Evolutionary conservation across 2,888 invertebrate species (phyloP).

Genomic region (Acrocera orbiculus): DNA sequence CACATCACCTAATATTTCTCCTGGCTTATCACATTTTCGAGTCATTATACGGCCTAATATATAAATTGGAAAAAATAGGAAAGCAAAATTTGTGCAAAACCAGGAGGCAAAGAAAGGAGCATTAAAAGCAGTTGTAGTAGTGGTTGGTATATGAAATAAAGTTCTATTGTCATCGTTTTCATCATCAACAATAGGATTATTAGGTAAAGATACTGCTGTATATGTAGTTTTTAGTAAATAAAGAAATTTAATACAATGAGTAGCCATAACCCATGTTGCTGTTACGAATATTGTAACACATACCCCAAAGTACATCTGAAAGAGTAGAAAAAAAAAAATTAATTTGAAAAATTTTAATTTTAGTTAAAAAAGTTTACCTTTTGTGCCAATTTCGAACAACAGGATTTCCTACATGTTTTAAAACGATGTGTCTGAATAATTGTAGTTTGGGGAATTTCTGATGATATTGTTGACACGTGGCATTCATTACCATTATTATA

Average conservation of each 20-base stretch:
- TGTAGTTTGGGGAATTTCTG: conserved; percentile 18
- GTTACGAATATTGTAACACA: conserved; percentile 74
- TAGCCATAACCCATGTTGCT: conserved; percentile 85
- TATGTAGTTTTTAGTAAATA: conserved; percentile 37
- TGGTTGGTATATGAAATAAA: conserved; percentile 25
- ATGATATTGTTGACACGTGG: conserved; percentile 18
- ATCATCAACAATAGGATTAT: conserved; percentile 15
- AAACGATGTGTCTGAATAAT: conserved; percentile 22
- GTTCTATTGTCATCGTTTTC: conserved; percentile 22
- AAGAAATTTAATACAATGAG: conserved; percentile 76
- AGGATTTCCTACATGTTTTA: conserved; percentile 47
- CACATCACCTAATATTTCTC: conserved; percentile 65
- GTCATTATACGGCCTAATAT: conserved; percentile 54
- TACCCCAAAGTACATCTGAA: conserved; percentile 73
- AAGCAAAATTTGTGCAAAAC: conserved; percentile 85
- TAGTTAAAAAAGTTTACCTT: conserved; percentile 38
- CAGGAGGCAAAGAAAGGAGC: conserved; percentile 92
- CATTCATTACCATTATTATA: too few relatives aligned
- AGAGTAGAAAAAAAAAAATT: conserved; percentile 16
- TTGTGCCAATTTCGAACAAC: conserved; percentile 67
- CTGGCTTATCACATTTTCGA: conserved; percentile 56
- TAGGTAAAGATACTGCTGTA: conserved; percentile 14
- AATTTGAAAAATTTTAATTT: background rate
- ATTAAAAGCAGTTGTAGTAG: conserved; percentile 43
- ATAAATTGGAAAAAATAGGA: conserved; percentile 80